phyloP scores from a whole-genome alignment of 2,888 invertebrate species.

The Vanessa cardui region DNA sequence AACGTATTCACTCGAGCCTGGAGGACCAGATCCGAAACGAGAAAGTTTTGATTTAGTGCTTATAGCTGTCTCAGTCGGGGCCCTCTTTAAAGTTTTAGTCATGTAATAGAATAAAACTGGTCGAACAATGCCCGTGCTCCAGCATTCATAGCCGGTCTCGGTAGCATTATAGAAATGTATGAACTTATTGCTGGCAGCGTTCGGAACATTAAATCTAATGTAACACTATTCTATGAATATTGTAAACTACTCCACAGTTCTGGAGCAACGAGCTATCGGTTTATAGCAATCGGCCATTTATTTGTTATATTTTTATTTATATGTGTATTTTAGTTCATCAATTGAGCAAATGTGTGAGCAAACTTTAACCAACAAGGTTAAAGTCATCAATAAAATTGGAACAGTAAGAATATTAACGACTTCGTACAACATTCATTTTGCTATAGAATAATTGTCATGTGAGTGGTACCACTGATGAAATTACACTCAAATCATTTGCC shows the following conservation, averaged over 20 bases:
- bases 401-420: no score
- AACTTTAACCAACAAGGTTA: no score
- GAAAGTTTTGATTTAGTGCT: slow-evolving; percentile 82
- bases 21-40: slow-evolving; percentile 64
- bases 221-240: slow-evolving; percentile 65
- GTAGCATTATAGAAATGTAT: slow-evolving; percentile 58
- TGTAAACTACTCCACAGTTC: slow-evolving; percentile 29
- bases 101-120: slow-evolving; percentile 80
- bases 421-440: no score
- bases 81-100: slow-evolving; percentile 77
- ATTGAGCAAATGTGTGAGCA: no score
- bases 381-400: no score
- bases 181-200: slow-evolving; percentile 63
- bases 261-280: neutral
- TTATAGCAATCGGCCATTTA: neutral
- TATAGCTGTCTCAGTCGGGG: slow-evolving; percentile 74
- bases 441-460: no score
- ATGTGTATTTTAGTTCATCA: no score
- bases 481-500: no score
- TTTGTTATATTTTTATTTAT: no score
- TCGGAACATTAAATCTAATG: slow-evolving; percentile 65
- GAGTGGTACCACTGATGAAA: no score
- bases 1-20: slow-evolving; percentile 70
- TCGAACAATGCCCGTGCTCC: slow-evolving; percentile 67
- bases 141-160: slow-evolving; percentile 65